phyloP scores from a whole-genome alignment of 2,113 vertebrate species.

The Syrrhaptes paradoxus region DNA sequence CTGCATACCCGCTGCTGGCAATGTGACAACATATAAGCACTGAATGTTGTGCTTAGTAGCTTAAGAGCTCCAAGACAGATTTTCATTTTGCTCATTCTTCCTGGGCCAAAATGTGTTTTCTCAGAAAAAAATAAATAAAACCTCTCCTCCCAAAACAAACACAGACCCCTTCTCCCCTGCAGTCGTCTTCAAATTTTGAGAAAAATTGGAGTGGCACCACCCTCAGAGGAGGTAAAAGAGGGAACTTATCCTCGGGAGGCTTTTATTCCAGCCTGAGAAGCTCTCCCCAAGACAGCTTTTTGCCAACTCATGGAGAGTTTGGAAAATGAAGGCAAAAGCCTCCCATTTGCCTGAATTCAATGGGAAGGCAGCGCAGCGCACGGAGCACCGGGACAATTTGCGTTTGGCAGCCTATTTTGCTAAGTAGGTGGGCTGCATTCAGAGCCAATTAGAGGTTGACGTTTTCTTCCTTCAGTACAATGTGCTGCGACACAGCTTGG shows the following conservation, averaged over 20 bases:
- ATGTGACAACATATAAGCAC: neutral
- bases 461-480: constrained; percentile 41
- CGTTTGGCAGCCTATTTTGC: constrained; percentile 51
- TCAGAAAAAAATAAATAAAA: neutral
- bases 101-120: constrained; percentile 14
- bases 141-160: constrained; percentile 6
- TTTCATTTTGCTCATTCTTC: constrained; percentile 26
- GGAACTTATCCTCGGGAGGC: neutral
- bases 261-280: constrained; percentile 29
- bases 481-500: neutral
- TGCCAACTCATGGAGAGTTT: constrained; percentile 48
- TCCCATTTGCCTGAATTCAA: constrained; percentile 25
- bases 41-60: constrained; percentile 14
- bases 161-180: neutral
- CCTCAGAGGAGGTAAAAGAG: neutral
- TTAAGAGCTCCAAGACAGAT: constrained; percentile 39
- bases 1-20: constrained; percentile 20
- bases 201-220: neutral
- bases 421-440: constrained; percentile 59
- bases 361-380: constrained; percentile 10
- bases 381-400: constrained; percentile 36
- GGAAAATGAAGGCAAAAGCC: constrained; percentile 47
- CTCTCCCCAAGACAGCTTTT: constrained; percentile 17
- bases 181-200: neutral
- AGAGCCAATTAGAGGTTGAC: constrained; percentile 43